Base-by-base conservation (phyloP, 1,140 invertebrate genomes). In the Physella acuta region DNA sequence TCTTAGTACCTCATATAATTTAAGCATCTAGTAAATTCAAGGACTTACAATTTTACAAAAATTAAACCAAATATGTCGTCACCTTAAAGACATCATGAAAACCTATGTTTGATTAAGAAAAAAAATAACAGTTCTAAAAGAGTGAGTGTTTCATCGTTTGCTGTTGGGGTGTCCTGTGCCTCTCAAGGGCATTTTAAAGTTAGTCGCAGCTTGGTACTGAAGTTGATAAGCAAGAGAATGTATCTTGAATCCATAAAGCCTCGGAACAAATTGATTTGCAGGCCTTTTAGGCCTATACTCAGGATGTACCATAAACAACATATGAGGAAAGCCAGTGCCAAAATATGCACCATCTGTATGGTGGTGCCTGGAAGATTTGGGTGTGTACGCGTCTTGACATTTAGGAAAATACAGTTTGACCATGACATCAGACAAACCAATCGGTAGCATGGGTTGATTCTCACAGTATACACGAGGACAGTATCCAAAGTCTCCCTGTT, bases 291-390 rank as follows among this genome's bases (percentile, higher is more conserved):
- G 97, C 86, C 97, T 89, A 87, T 98, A 97, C 86, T 99, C 98
- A 14, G 98, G 97, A 88, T 99, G 97, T 76, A 99, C 97, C 95
- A 99, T 99, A 82, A 99, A 99, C 55, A 99, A 88, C 98, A 99
- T 99, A 85, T 99, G 97, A 77, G 97, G 97, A 86, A 99, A 99
- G 67, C 97, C 97, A 68, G 97, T 99, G 71, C 97, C 97, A 87
- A 99, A 99, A 86, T 99, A 99, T 24, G 97, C 95, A 58, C 98
- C 98, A 86, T 99, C 98, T 2, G 95, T 98, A 84, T 99, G 97
- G 86, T 98, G 97, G 86, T 99, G 95, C 70, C 97, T 90, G n/a
- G 96, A 96, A 31, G 96, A 98, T 88, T 98, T 98, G 59, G 98
- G 98, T 75, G 94, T 98, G 86, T 99, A 99, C 56, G 99, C 95